These are phyloP conservation scores for Oscheius myriophilus DNA, from an alignment of 2,888 invertebrate genomes.

Conservation along the genomic window DNA sequence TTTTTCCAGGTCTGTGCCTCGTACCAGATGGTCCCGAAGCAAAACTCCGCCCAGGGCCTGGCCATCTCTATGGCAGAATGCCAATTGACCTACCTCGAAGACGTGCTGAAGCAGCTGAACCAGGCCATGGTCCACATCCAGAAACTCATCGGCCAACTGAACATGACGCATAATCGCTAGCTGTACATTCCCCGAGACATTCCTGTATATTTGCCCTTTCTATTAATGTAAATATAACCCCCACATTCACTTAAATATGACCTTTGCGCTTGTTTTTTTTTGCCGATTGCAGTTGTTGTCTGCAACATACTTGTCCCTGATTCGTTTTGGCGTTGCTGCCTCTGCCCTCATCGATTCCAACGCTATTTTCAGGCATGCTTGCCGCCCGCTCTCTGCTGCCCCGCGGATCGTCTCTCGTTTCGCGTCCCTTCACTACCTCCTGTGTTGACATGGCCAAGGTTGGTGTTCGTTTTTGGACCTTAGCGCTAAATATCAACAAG, in stretches of 20 bases:
- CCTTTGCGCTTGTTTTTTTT: too few relatives aligned
- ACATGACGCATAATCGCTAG: slow-evolving; percentile 18
- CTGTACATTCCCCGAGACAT: not conserved
- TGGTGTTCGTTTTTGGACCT: not conserved
- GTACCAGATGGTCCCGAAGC: slow-evolving; percentile 58
- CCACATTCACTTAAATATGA: slow-evolving; percentile 1
- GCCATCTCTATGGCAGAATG: slow-evolving; percentile 62
- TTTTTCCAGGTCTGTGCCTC: slow-evolving; percentile 57
- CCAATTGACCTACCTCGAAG: slow-evolving; percentile 55
- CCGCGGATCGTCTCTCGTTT: slow-evolving; percentile 13
- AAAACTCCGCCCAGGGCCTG: slow-evolving; percentile 49
- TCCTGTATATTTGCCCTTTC: not conserved
- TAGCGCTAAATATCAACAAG: not conserved
- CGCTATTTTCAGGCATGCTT: slow-evolving; percentile 25
- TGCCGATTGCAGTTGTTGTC: not conserved
- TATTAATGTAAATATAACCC: not conserved
- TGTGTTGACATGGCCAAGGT: slow-evolving; percentile 45
- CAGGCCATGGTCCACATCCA: slow-evolving; percentile 35
- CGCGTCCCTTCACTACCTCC: slow-evolving; percentile 9
- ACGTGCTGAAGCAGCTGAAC: slow-evolving; percentile 48
- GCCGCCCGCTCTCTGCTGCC: slow-evolving; percentile 27
- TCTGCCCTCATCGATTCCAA: too few relatives aligned
- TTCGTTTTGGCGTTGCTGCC: slow-evolving; percentile 3
- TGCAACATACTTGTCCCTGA: not conserved
- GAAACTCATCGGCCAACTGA: slow-evolving; percentile 35